These are phyloP conservation scores for Dinomys branickii DNA, from an alignment of 2,113 vertebrate species.

Conservation along the genomic window DNA sequence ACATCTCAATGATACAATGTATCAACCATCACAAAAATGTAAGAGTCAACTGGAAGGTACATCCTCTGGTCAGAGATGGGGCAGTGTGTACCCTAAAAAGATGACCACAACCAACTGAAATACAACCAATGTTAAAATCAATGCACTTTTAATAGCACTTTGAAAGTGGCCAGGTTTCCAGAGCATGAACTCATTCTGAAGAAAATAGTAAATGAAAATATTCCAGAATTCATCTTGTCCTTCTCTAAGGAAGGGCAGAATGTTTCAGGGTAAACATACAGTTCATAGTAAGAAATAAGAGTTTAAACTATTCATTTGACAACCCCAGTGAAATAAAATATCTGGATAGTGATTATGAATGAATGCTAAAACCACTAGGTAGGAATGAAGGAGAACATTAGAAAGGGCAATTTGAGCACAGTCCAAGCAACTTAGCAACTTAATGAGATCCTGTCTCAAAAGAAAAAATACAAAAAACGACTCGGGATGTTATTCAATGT, in stretches of 20 bases:
- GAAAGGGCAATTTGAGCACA: not conserved
- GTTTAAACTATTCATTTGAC: not conserved
- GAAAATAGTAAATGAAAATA: conserved; percentile 38
- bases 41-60: not conserved
- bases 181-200: not conserved
- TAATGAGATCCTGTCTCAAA: not conserved
- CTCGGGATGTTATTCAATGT: not conserved
- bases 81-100: not conserved
- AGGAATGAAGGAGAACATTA: not conserved
- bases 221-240: not conserved
- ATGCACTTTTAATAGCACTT: not conserved
- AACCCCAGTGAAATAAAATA: conserved; percentile 18
- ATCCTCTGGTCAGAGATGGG: not conserved
- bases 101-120: not conserved
- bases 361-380: conserved; percentile 17
- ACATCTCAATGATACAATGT: no score
- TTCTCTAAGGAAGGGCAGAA: not conserved
- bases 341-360: not conserved
- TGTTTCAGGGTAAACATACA: not conserved
- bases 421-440: not conserved
- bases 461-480: not conserved
- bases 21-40: not conserved
- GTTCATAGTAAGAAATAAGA: conserved; percentile 31
- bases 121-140: not conserved
- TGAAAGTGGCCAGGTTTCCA: not conserved